Base-by-base conservation (phyloP, 2,888 invertebrate genomes). In the Andrena chrysosceles region DNA sequence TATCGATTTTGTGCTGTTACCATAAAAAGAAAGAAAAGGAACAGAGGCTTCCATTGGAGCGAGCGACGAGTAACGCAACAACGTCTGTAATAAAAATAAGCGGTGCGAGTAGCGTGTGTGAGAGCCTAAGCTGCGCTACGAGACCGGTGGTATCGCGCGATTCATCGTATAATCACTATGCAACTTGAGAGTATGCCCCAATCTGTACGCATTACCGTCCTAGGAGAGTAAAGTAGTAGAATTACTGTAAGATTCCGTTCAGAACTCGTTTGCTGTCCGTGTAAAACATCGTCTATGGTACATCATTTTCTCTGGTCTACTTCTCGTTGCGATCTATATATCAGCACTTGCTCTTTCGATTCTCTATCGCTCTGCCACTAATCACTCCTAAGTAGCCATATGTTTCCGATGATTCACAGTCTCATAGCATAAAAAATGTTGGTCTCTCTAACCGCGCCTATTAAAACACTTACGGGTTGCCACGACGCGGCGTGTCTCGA, bases 341-440 rank as follows among this genome's bases (percentile, higher is more conserved):
- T 52, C 52, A n/a, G n/a, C 52, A 7, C 7, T 52, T 52, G 8
- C 52, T 52, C 0, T 20, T 52, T 6, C 20, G 20, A 8, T 52
- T 52, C 52, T 20, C 52, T n/a, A 52, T 52, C 20, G 52, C 6
- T 31, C 52, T 20, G 8, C 6, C 52, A 10, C 20, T 52, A 52
- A n/a, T 52, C 16, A 52, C 13, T 26, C 33, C 29, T 8, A 42
- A 13, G 52, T n/a, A 35, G 68, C 52, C 60, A 23, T 26, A 66
- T 71, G 77, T 59, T 49, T 77, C 64, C 10, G 68, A 71, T 74
- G 33, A 29, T 68, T 59, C 54, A 85, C 74, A 79, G 85, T 82
- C 77, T 83, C 76, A 74, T 63, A 60, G 73, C 76, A 62, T 85
- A 79, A 71, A 82, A 85, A 79, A 85, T 78, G 52, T 85, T 85